Base-by-base conservation (phyloP, 2,113 vertebrate genomes). In the Pionites leucogaster region DNA sequence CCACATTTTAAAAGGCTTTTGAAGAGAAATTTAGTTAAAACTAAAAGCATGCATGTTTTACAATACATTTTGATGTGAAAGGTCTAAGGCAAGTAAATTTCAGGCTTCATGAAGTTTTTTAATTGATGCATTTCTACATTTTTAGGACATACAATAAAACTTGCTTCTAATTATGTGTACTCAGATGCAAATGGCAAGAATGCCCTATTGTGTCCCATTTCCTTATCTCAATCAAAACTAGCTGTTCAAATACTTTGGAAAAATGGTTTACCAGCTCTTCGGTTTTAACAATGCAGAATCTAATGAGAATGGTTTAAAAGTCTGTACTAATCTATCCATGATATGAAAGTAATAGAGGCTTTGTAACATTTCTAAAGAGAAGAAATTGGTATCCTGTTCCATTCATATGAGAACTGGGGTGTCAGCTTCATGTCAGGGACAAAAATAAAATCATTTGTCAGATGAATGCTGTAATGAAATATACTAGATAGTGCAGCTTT, bases 401-500 rank as follows among this genome's bases (percentile, higher is more conserved):
- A 41, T 57, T 85, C 44, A 46, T 31, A 41, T 6, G 18, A 79
- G 72, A 53, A 29, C 17, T 33, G 33, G 6, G 46, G 7, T 37
- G 24, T 86, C 39, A 74, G 28, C 50, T 86, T 89, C 47, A 24
- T 33, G 31, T 65, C 33, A 86, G 53, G 37, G 27, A 37, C 20
- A 83, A 96, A 77, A 88, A 25, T 47, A 82, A 84, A 76, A 27
- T 74, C 13, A 28, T 53, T 65, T 82, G 39, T 78, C 70, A 72
- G 29, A 72, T 0, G 2, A 75, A 16, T 67, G 17, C 14, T 86
- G 3, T 81, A 62, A 71, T 49, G 62, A 84, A 92, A 87, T 44
- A 25, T 3, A 14, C 9, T 19, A 4, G 10, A 33, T 35, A 84
- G 24, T 15, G 82, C 11, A 71, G 27, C 31, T 77, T 13, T 55